Percentiles rank a stretch among this genome's conserved stretches.
Evolutionary conservation across 2,888 invertebrate genomes (phyloP).

Genomic region (Schrankia costaestrigalis): DNA sequence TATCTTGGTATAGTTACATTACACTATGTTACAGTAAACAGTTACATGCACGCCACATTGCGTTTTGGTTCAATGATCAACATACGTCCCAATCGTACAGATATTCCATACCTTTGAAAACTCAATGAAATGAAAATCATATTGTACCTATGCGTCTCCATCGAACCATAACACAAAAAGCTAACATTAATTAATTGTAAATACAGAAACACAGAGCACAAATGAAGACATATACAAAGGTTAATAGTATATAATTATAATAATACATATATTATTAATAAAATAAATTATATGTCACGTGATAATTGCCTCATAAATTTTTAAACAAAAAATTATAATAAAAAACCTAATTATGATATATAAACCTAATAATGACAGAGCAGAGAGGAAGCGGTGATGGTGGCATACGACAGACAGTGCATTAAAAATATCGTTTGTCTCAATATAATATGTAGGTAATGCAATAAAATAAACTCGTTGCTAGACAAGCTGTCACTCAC

Average conservation of each 20-base stretch:
- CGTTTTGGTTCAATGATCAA: slow-evolving; percentile 76
- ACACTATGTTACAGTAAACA: slow-evolving; percentile 76
- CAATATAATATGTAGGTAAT: slow-evolving; percentile 79
- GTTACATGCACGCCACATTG: slow-evolving; percentile 77
- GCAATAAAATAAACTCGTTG: slow-evolving; percentile 77
- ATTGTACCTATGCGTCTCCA: slow-evolving; percentile 52
- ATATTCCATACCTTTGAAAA: slow-evolving; percentile 37
- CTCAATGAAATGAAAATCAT: slow-evolving; percentile 29
- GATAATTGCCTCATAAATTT: slow-evolving; percentile 79
- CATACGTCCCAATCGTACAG: slow-evolving; percentile 37
- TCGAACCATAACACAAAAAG: slow-evolving; percentile 79
- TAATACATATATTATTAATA: slow-evolving; percentile 58
- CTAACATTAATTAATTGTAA: slow-evolving; percentile 72
- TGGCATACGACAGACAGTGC: slow-evolving; percentile 82
- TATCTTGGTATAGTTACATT: slow-evolving; percentile 65
- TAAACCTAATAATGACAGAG: slow-evolving; percentile 81
- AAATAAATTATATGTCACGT: slow-evolving; percentile 71
- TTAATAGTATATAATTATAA: slow-evolving; percentile 66
- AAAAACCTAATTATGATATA: slow-evolving; percentile 73
- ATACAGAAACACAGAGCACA: slow-evolving; percentile 79
- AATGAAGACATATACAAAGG: slow-evolving; percentile 76
- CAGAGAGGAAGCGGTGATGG: slow-evolving; percentile 82
- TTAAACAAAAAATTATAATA: slow-evolving; percentile 54
- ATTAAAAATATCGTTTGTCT: slow-evolving; percentile 80
- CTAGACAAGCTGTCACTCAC: slow-evolving; percentile 83